These are phyloP conservation scores for Pseudopodoces humilis DNA, from an alignment of 2,113 vertebrate genomes.

Conservation along the genomic window DNA sequence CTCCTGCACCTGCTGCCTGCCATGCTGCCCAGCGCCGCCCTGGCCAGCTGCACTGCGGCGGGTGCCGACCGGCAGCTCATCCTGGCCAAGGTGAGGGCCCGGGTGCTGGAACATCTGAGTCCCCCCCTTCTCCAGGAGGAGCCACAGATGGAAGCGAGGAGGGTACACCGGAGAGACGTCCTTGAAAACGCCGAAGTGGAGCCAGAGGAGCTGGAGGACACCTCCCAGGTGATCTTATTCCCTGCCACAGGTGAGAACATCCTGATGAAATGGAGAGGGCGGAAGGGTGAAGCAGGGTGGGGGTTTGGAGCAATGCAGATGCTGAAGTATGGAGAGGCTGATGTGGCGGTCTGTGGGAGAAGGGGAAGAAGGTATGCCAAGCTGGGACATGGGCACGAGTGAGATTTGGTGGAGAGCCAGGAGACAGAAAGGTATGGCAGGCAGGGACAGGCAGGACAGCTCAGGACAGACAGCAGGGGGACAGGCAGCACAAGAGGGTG, in stretches of 20 bases:
- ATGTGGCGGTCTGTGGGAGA: neutral
- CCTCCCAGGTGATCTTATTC: slow-evolving; percentile 85
- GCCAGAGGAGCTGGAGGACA: slow-evolving; percentile 62
- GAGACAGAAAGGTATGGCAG: neutral
- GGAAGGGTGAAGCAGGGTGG: neutral
- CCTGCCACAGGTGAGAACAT: slow-evolving; percentile 81
- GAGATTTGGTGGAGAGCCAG: neutral
- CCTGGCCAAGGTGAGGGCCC: slow-evolving; percentile 74
- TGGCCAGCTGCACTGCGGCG: slow-evolving; percentile 20
- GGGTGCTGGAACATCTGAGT: slow-evolving; percentile 72
- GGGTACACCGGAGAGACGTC: slow-evolving; percentile 49
- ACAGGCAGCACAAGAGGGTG: neutral
- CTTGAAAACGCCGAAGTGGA: neutral
- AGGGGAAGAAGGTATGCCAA: neutral
- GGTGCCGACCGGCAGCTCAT: slow-evolving; percentile 67
- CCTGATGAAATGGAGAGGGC: neutral
- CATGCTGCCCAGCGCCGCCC: slow-evolving; percentile 15
- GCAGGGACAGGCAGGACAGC: neutral
- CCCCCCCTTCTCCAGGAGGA: slow-evolving; percentile 16
- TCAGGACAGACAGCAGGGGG: neutral
- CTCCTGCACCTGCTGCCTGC: slow-evolving; percentile 61
- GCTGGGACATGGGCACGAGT: neutral
- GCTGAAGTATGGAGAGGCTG: neutral
- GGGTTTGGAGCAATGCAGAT: neutral
- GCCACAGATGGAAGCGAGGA: slow-evolving; percentile 36